These are phyloP conservation scores for Lophius americanus DNA, from an alignment of 2,797 vertebrate species.

Conservation along the genomic window DNA sequence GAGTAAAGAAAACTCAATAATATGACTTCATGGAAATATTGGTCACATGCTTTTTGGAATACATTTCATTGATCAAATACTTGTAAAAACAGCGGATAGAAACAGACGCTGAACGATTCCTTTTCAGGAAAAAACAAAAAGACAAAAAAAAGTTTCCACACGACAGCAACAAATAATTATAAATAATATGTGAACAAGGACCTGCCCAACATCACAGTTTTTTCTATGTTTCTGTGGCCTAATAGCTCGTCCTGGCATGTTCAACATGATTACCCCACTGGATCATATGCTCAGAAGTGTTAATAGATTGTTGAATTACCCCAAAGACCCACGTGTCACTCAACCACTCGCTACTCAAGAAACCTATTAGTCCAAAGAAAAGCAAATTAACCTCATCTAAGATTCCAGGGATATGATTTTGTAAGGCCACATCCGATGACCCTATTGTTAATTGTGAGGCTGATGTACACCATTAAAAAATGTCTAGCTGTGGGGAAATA, in stretches of 20 bases:
- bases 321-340: slow-evolving; percentile 38
- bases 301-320: slow-evolving; percentile 33
- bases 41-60: no score
- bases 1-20: no score
- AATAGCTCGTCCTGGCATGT: slow-evolving; percentile 1
- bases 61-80: no score
- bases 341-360: slow-evolving; percentile 36
- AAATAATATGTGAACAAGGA: no score
- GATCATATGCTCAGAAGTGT: slow-evolving; percentile 31
- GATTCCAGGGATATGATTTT: slow-evolving; percentile 43
- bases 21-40: no score
- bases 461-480: slow-evolving; percentile 42
- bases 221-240: slow-evolving; percentile 1
- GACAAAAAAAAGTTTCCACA: no score
- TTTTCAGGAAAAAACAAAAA: no score
- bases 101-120: no score
- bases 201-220: no score
- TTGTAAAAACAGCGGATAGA: no score
- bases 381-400: slow-evolving; percentile 60
- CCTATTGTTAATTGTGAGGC: slow-evolving; percentile 30
- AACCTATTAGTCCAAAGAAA: slow-evolving; percentile 65
- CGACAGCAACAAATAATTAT: no score
- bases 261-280: slow-evolving; percentile 35
- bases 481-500: background rate
- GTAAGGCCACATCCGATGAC: slow-evolving; percentile 29